A percentile compares a stretch with the other conserved stretches of the same genome.
Conservation (phyloP, 1,140 invertebrate genomes). For the Cotesia chilonis region DNA sequence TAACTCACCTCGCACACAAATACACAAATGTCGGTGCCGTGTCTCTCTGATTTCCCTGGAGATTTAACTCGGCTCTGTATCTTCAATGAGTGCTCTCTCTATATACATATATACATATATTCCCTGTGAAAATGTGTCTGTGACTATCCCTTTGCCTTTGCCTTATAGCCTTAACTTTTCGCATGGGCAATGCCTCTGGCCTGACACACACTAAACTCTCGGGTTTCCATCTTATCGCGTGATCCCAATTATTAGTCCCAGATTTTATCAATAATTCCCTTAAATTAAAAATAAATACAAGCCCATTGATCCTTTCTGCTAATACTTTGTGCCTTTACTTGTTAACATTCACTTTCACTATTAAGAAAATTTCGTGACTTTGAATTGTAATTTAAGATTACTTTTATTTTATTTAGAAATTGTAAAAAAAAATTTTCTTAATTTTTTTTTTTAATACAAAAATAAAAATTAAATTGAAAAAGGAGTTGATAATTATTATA, state of each 20-base stretch:
- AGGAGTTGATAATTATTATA: no score
- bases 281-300: constrained; percentile 18
- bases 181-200: no score
- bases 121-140: constrained; percentile 43
- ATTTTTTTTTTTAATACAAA: no score
- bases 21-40: constrained; percentile 38
- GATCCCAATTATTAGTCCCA: constrained; percentile 21
- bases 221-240: constrained; percentile 7
- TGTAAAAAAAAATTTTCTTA: no score
- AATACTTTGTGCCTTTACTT: constrained; percentile 1
- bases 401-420: neutral
- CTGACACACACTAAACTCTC: constrained; percentile 7
- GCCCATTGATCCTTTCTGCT: neutral
- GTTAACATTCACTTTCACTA: neutral
- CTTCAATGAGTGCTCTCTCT: constrained; percentile 30
- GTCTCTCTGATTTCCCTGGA: constrained; percentile 64
- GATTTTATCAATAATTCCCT: constrained; percentile 24
- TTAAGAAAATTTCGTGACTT: neutral
- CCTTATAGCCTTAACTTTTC: neutral
- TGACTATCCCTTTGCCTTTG: constrained; percentile 18
- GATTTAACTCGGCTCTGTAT: constrained; percentile 38
- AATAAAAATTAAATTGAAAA: no score
- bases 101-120: constrained; percentile 42
- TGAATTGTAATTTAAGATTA: constrained; percentile 18
- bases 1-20: constrained; percentile 25